phyloP scores from a whole-genome alignment of 1,140 invertebrate species.

The Camponotus floridanus region DNA sequence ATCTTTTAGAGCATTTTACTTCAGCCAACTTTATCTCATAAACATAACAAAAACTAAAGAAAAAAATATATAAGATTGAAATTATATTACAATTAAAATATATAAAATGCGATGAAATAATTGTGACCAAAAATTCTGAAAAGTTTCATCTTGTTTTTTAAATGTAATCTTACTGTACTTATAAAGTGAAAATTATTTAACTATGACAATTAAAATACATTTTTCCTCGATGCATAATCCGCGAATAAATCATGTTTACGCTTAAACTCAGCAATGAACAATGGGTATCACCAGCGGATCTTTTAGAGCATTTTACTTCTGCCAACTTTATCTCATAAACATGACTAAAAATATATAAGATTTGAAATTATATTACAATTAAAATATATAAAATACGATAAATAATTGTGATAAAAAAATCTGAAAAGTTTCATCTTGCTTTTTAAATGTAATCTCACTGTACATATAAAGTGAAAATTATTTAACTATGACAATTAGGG shows the following conservation, averaged over 20 bases:
- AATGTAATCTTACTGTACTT: too few species aligned
- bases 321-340: background rate
- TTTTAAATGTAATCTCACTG: background rate
- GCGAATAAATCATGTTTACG: constrained; percentile 56
- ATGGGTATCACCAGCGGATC: background rate
- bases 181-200: too few species aligned
- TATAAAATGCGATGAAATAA: background rate
- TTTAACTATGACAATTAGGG: background rate
- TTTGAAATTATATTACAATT: background rate
- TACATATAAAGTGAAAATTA: background rate
- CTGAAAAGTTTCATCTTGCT: background rate
- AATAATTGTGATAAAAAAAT: background rate
- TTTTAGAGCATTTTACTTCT: background rate
- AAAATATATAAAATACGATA: background rate
- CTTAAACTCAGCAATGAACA: constrained; percentile 37
- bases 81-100: background rate
- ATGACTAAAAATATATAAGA: background rate
- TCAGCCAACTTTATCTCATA: background rate
- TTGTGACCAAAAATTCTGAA: too few species aligned
- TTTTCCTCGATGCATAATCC: constrained; percentile 51
- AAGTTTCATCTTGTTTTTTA: too few species aligned
- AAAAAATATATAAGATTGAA: background rate
- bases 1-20: constrained; percentile 7
- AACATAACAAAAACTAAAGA: background rate
- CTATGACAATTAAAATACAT: too few species aligned